phyloP scores from a whole-genome alignment of 1,140 invertebrate species.

The Papilio dardanus region DNA sequence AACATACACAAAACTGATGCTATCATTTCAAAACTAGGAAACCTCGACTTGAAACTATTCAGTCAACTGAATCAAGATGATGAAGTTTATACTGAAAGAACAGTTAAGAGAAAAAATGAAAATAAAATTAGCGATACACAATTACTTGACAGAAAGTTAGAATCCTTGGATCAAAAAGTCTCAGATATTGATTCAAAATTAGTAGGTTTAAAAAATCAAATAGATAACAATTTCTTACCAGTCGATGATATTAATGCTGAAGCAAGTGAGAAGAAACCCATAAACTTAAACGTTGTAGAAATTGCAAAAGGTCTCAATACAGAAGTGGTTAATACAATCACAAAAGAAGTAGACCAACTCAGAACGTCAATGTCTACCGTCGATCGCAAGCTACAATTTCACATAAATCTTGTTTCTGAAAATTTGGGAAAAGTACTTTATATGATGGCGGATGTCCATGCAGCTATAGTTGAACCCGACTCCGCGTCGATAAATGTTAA shows the following conservation, averaged over 20 bases:
- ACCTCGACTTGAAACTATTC: constrained; percentile 88
- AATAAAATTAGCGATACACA: constrained; percentile 70
- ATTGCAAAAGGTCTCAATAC: constrained; percentile 90
- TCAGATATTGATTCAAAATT: constrained; percentile 91
- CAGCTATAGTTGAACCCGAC: constrained; percentile 88
- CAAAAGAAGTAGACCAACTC: constrained; percentile 88
- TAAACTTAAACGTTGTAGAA: constrained; percentile 90
- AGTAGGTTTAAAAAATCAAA: constrained; percentile 89
- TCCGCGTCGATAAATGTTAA: constrained; percentile 79
- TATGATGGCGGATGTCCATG: constrained; percentile 91
- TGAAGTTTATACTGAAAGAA: constrained; percentile 63
- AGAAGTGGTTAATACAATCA: constrained; percentile 89
- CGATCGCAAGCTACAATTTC: constrained; percentile 92
- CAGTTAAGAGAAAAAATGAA: constrained; percentile 58
- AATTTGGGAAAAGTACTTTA: constrained; percentile 89
- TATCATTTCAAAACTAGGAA: constrained; percentile 88
- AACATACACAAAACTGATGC: constrained; percentile 93
- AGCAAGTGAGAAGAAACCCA: constrained; percentile 92
- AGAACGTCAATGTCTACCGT: constrained; percentile 89
- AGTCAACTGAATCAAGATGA: constrained; percentile 73
- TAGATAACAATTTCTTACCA: constrained; percentile 91
- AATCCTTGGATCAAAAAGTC: constrained; percentile 90
- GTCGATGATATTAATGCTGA: constrained; percentile 92
- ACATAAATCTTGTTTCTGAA: constrained; percentile 91
- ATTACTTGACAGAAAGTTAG: constrained; percentile 84